Conservation (phyloP, 2,113 vertebrate species). For the Ameiurus melas region DNA sequence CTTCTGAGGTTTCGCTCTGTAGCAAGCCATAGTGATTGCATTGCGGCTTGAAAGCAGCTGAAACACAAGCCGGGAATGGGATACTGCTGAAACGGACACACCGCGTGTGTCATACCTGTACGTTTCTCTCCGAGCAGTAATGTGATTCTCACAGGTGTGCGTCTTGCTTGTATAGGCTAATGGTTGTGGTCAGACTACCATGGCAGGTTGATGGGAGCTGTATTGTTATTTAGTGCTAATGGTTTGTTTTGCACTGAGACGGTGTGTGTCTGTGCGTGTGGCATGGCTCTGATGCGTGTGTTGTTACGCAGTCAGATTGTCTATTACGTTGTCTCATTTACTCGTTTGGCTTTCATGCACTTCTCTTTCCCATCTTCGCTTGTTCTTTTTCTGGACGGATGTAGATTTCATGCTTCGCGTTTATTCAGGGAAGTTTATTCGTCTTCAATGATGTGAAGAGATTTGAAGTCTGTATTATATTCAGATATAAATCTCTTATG, state of each 20-base stretch:
- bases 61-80: constrained; percentile 32
- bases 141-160: constrained; percentile 41
- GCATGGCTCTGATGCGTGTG: neutral
- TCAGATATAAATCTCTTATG: constrained; percentile 18
- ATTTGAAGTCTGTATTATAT: neutral
- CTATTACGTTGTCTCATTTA: neutral
- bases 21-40: constrained; percentile 39
- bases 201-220: neutral
- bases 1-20: constrained; percentile 25
- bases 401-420: neutral
- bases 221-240: constrained; percentile 47
- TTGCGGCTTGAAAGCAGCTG: constrained; percentile 33
- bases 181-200: constrained; percentile 47
- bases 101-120: constrained; percentile 34
- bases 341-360: neutral
- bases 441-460: neutral
- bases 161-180: constrained; percentile 16
- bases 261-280: neutral
- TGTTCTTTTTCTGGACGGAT: neutral
- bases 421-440: neutral
- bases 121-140: constrained; percentile 22
- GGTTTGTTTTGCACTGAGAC: constrained; percentile 31
- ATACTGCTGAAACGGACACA: constrained; percentile 38
- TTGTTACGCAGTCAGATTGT: neutral
- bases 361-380: neutral